Evolutionary conservation across 2,797 vertebrate species (phyloP).

Genomic region (Paramormyrops hopkinsi): DNA sequence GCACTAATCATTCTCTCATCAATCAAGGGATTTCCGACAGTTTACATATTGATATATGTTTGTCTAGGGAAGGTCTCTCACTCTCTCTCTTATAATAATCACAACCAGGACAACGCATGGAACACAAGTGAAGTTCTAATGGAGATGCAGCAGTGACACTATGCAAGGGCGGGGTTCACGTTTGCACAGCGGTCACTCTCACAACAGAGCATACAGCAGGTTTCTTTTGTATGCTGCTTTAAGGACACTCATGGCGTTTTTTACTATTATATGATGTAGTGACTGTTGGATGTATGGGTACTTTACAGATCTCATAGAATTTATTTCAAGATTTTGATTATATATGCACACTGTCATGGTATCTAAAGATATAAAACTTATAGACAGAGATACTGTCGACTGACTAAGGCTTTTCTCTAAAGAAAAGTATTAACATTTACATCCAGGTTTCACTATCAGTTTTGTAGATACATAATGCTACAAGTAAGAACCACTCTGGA

Average conservation of each 20-base stretch:
- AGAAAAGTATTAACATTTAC: not conserved
- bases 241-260: not conserved
- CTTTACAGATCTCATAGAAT: not conserved
- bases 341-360: not conserved
- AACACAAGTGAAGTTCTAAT: constrained; percentile 10
- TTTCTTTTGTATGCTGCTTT: not conserved
- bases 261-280: not conserved
- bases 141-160: not conserved
- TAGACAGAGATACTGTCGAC: not conserved
- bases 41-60: not conserved
- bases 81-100: constrained; percentile 13
- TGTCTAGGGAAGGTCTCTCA: constrained; percentile 11
- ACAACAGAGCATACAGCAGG: not conserved
- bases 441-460: not conserved
- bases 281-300: not conserved
- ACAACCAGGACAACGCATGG: not conserved
- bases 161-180: not conserved
- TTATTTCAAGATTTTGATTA: not conserved
- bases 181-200: constrained; percentile 10
- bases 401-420: not conserved
- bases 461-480: not conserved
- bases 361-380: not conserved
- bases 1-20: not conserved
- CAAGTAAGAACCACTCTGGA: not conserved
- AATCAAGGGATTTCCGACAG: not conserved